Percentiles rank a stretch among this genome's conserved stretches.
These are phyloP conservation scores for Gasterosteus aculeatus DNA, from an alignment of 2,113 vertebrate genomes.

Conservation along the genomic window DNA sequence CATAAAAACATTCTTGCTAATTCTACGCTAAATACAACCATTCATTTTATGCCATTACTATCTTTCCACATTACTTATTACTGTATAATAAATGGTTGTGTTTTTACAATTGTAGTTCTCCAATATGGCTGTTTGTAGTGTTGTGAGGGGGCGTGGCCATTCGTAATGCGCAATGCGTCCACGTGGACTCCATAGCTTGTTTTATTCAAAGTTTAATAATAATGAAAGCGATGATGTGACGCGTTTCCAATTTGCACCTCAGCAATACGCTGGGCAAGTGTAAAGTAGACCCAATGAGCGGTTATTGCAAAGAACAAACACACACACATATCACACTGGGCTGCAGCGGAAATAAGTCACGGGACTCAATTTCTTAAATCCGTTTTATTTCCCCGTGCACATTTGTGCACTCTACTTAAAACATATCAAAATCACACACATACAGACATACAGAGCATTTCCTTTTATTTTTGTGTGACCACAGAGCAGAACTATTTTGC, in stretches of 20 bases:
- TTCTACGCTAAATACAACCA: background rate
- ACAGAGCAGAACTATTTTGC: background rate
- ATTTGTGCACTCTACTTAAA: no score
- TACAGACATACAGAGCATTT: no score
- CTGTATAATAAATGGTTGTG: background rate
- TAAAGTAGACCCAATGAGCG: background rate
- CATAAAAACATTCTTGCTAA: background rate
- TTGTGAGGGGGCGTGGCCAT: no score
- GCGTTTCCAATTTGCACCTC: no score
- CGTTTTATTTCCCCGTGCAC: background rate
- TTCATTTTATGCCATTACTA: background rate
- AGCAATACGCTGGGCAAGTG: background rate
- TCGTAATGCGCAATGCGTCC: no score
- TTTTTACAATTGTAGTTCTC: background rate
- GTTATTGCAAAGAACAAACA: background rate
- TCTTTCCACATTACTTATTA: background rate
- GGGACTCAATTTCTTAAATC: background rate
- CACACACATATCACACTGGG: background rate
- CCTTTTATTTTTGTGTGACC: background rate
- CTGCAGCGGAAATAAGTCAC: background rate
- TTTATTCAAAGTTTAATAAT: no score
- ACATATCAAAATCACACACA: no score
- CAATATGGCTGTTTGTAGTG: no score
- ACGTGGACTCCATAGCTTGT: no score
- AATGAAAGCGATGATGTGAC: no score